These are phyloP conservation scores for Spodoptera picta DNA, from an alignment of 2,888 invertebrate genomes.

Conservation along the genomic window DNA sequence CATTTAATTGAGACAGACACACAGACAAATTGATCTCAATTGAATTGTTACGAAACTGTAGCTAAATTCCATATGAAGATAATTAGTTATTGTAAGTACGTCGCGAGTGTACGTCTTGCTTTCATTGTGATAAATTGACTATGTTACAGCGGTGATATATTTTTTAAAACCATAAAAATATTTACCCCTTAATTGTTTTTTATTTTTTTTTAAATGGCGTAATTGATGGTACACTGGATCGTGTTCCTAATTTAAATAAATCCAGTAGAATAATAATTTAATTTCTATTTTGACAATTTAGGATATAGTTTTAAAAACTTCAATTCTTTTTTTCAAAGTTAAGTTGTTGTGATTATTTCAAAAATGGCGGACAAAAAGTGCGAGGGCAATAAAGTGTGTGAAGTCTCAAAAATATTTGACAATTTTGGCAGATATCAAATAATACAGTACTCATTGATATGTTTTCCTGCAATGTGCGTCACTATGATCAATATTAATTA, in stretches of 20 bases:
- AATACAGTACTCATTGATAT: constrained; percentile 69
- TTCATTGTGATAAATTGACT: not conserved
- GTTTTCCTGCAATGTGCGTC: constrained; percentile 69
- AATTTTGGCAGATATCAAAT: constrained; percentile 82
- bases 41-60: constrained; percentile 13
- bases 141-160: too few species aligned
- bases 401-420: constrained; percentile 69
- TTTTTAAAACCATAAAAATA: too few species aligned
- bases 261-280: too few species aligned
- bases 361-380: constrained; percentile 38
- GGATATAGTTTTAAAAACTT: too few species aligned
- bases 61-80: constrained; percentile 1
- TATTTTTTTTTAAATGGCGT: too few species aligned
- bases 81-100: not conserved
- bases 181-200: too few species aligned
- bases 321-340: too few species aligned
- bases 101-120: not conserved
- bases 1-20: constrained; percentile 9
- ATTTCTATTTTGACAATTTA: too few species aligned
- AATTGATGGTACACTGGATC: too few species aligned
- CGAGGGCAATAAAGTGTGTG: constrained; percentile 48
- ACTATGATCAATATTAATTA: constrained; percentile 78
- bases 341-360: too few species aligned
- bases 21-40: constrained; percentile 31
- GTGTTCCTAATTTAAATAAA: too few species aligned